Evolutionary conservation across 2,888 invertebrate genomes (phyloP).

Genomic region (Endomychus coccineus): DNA sequence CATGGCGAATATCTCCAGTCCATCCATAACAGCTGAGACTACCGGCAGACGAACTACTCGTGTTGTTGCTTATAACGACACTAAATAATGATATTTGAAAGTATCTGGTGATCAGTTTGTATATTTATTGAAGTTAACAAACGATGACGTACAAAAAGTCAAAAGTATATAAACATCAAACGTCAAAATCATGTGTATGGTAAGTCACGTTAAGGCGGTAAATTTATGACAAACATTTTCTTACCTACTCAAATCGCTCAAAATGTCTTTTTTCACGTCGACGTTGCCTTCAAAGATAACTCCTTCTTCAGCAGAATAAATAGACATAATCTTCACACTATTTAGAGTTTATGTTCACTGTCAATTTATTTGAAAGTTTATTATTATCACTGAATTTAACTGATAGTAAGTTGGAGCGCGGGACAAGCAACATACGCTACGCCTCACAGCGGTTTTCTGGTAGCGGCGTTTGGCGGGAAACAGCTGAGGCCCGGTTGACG

Average conservation of each 20-base stretch:
- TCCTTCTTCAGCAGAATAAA: conserved; percentile 48
- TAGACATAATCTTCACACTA: conserved; percentile 45
- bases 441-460: conserved; percentile 55
- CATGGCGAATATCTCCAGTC: too few species aligned
- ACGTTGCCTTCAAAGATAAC: conserved; percentile 49
- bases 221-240: conserved; percentile 28
- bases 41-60: too few species aligned
- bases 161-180: conserved; percentile 32
- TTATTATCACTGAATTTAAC: conserved; percentile 32
- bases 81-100: too few species aligned
- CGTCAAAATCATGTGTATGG: conserved; percentile 41
- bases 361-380: conserved; percentile 14
- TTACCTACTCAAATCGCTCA: conserved; percentile 47
- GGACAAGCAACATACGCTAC: conserved; percentile 47
- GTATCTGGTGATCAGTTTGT: too few species aligned
- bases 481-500: conserved; percentile 55
- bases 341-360: conserved; percentile 18
- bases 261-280: conserved; percentile 48
- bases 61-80: too few species aligned
- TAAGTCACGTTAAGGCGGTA: conserved; percentile 27
- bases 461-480: conserved; percentile 63
- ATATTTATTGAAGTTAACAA: too few species aligned
- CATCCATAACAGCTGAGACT: too few species aligned
- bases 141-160: conserved; percentile 22
- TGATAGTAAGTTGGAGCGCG: conserved; percentile 37